phyloP scores from a whole-genome alignment of 2,888 invertebrate genomes.

The Dorcus hopei region DNA sequence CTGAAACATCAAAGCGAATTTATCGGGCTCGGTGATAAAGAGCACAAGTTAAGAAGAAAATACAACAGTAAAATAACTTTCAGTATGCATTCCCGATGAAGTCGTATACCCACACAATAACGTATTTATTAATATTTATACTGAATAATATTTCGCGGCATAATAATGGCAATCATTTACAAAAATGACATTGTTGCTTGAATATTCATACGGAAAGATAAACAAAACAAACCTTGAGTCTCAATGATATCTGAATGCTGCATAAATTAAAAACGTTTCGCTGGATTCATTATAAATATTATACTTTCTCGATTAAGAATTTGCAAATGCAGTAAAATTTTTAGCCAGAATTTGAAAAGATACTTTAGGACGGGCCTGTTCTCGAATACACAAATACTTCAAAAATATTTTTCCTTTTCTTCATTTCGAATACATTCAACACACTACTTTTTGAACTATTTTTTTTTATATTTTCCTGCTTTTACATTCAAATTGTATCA shows the following conservation, averaged over 20 bases:
- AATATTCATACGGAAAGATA: neutral
- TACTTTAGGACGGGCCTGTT: too few species aligned
- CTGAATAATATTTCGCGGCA: conserved; percentile 1
- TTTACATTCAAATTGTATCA: too few species aligned
- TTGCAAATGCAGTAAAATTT: too few species aligned
- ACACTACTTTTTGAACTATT: too few species aligned
- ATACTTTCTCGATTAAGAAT: neutral
- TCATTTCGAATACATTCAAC: too few species aligned
- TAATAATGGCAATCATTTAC: conserved; percentile 4
- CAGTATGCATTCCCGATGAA: conserved; percentile 2
- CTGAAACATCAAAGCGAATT: conserved; percentile 16
- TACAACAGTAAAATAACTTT: neutral
- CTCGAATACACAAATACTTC: too few species aligned
- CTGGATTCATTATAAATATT: too few species aligned
- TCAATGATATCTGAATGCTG: neutral
- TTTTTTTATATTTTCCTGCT: too few species aligned
- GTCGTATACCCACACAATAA: conserved; percentile 8
- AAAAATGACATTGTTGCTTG: conserved; percentile 1
- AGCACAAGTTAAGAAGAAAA: conserved; percentile 7
- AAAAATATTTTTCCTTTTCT: too few species aligned
- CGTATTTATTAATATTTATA: conserved; percentile 14
- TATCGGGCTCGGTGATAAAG: conserved; percentile 16
- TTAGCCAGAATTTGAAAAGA: too few species aligned
- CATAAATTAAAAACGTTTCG: neutral
- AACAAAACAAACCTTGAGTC: conserved; percentile 1